A percentile compares a stretch with the other conserved stretches of the same genome.
These are phyloP conservation scores for Psettodes erumei DNA, from an alignment of 2,113 vertebrate genomes.

Conservation along the genomic window DNA sequence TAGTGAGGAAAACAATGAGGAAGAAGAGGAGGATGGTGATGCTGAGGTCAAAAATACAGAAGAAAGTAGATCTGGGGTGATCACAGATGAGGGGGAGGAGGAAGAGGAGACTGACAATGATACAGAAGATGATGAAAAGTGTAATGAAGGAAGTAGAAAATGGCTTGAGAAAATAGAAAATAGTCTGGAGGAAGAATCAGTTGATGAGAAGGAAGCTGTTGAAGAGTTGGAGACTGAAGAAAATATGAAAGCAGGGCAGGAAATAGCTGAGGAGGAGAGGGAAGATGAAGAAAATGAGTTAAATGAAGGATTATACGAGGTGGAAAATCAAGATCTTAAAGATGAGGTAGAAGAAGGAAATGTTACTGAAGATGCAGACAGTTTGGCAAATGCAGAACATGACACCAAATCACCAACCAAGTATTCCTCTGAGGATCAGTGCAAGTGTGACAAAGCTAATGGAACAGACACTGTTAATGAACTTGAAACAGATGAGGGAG, in stretches of 20 bases:
- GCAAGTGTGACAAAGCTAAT: conserved; percentile 51
- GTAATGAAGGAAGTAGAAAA: conserved; percentile 1
- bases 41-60: conserved; percentile 10
- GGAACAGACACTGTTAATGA: conserved; percentile 35
- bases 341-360: not conserved
- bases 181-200: conserved; percentile 12
- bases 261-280: conserved; percentile 16
- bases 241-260: conserved; percentile 17
- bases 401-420: conserved; percentile 39
- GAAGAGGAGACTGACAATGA: not conserved
- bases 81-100: conserved; percentile 24
- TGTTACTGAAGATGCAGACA: conserved; percentile 2
- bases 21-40: not conserved
- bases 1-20: not conserved
- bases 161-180: not conserved
- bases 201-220: conserved; percentile 10
- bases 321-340: conserved; percentile 2
- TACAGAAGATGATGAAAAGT: conserved; percentile 14
- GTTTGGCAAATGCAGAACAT: not conserved
- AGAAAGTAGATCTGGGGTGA: not conserved
- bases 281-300: conserved; percentile 18
- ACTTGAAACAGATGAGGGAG: conserved; percentile 43
- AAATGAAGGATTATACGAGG: not conserved
- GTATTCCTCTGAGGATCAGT: conserved; percentile 50
- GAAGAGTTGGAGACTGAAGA: conserved; percentile 16